Percentiles rank a stretch among this genome's conserved stretches.
These are phyloP conservation scores for Chiloscyllium punctatum DNA, from an alignment of 2,797 vertebrate genomes.

Conservation along the genomic window DNA sequence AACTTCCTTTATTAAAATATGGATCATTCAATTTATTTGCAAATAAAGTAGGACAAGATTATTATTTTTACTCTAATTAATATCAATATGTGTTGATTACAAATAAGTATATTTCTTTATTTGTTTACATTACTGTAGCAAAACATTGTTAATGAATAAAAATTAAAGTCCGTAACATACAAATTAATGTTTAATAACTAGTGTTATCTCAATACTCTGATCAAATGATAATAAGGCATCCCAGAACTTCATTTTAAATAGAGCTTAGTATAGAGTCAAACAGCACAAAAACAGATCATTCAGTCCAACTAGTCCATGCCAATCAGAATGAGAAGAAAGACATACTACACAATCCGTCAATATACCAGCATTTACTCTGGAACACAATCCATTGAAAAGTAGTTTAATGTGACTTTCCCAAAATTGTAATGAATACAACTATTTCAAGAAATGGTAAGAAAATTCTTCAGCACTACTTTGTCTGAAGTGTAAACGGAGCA, in stretches of 20 bases:
- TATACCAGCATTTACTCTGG: not conserved
- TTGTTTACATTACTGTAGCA: not conserved
- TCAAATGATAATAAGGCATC: not conserved
- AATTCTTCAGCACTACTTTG: not conserved
- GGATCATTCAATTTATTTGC: not conserved
- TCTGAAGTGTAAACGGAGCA: too few species aligned
- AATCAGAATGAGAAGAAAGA: not conserved
- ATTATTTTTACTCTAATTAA: not conserved
- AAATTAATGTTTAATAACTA: constrained; percentile 4
- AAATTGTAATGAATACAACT: not conserved
- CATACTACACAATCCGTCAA: not conserved
- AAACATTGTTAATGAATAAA: not conserved
- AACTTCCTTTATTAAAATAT: not conserved
- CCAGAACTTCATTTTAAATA: not conserved
- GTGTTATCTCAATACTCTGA: not conserved
- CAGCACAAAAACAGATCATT: too few species aligned
- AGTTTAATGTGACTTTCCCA: not conserved
- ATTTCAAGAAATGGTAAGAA: not conserved
- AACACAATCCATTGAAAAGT: not conserved
- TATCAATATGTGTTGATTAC: not conserved
- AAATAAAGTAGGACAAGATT: not conserved
- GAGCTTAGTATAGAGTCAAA: not conserved
- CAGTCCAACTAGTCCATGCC: too few species aligned
- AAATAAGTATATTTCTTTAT: constrained; percentile 16
- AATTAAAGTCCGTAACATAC: not conserved